phyloP scores from a whole-genome alignment of 2,888 invertebrate genomes.

The Drosophila lutescens region DNA sequence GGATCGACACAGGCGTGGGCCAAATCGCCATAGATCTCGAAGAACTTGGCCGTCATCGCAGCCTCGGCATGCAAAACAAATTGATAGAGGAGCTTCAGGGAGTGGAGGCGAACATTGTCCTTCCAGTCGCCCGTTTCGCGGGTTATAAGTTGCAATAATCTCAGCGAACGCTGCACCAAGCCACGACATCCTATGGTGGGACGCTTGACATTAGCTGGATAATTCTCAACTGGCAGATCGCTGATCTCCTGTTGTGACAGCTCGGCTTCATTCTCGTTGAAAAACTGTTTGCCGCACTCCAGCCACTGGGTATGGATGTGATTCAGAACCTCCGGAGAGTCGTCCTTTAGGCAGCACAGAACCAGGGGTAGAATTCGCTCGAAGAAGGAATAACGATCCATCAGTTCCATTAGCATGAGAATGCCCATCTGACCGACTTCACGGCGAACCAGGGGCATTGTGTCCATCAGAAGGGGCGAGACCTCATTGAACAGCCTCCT shows the following conservation, averaged over 20 bases:
- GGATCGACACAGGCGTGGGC: slow-evolving; percentile 80
- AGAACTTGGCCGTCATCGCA: slow-evolving; percentile 82
- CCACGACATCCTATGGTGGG: slow-evolving; percentile 94
- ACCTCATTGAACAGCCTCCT: slow-evolving; percentile 91
- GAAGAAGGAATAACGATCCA: slow-evolving; percentile 95
- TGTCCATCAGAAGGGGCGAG: slow-evolving; percentile 94
- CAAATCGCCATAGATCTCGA: slow-evolving; percentile 82
- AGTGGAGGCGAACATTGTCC: slow-evolving; percentile 83
- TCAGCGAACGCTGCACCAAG: slow-evolving; percentile 89
- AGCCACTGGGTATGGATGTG: slow-evolving; percentile 89
- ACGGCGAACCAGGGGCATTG: slow-evolving; percentile 90
- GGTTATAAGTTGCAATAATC: slow-evolving; percentile 79
- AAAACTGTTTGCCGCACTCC: slow-evolving; percentile 90
- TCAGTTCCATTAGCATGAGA: slow-evolving; percentile 90
- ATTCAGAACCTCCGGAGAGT: slow-evolving; percentile 89
- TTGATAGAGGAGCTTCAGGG: slow-evolving; percentile 82
- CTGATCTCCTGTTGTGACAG: slow-evolving; percentile 93
- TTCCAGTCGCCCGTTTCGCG: slow-evolving; percentile 83
- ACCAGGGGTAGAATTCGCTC: slow-evolving; percentile 93
- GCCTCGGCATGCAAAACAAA: slow-evolving; percentile 83
- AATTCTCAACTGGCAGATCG: slow-evolving; percentile 88
- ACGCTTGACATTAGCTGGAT: slow-evolving; percentile 89
- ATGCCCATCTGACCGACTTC: slow-evolving; percentile 92
- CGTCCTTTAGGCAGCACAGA: slow-evolving; percentile 93
- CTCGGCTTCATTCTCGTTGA: slow-evolving; percentile 94